Percentiles rank a stretch among this genome's conserved stretches.
Evolutionary conservation across 1,140 invertebrate species (phyloP).

Genomic region (Papilio dardanus): DNA sequence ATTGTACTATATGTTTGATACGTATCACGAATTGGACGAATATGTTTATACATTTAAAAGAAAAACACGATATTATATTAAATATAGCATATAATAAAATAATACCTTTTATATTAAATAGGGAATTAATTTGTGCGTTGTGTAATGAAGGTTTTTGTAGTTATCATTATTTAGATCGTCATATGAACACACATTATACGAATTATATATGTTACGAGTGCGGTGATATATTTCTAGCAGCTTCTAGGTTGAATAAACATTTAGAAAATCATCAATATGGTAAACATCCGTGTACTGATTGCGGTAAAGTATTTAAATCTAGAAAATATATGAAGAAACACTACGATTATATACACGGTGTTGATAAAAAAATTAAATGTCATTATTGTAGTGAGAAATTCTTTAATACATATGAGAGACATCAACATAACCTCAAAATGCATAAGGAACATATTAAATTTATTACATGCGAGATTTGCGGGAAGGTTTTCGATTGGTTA

Average conservation of each 20-base stretch:
- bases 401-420: conserved; percentile 44
- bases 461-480: conserved; percentile 63
- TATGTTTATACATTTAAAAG: conserved; percentile 62
- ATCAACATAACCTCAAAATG: conserved; percentile 50
- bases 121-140: conserved; percentile 54
- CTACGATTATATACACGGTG: conserved; percentile 50
- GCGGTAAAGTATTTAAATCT: conserved; percentile 60
- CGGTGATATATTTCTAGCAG: conserved; percentile 62
- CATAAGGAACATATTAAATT: conserved; percentile 58
- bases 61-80: conserved; percentile 52
- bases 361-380: conserved; percentile 53
- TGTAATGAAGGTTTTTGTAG: conserved; percentile 55
- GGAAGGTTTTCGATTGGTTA: conserved; percentile 55
- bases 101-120: conserved; percentile 58
- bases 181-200: conserved; percentile 71
- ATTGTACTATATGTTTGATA: conserved; percentile 58
- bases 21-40: conserved; percentile 61
- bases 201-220: conserved; percentile 69
- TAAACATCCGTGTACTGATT: conserved; percentile 52
- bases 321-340: conserved; percentile 62
- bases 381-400: conserved; percentile 58
- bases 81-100: conserved; percentile 58
- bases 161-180: conserved; percentile 59
- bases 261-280: conserved; percentile 55
- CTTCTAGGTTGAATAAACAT: conserved; percentile 58